Evolutionary conservation across 2,888 invertebrate genomes (phyloP).

Genomic region (Griposia aprilina): DNA sequence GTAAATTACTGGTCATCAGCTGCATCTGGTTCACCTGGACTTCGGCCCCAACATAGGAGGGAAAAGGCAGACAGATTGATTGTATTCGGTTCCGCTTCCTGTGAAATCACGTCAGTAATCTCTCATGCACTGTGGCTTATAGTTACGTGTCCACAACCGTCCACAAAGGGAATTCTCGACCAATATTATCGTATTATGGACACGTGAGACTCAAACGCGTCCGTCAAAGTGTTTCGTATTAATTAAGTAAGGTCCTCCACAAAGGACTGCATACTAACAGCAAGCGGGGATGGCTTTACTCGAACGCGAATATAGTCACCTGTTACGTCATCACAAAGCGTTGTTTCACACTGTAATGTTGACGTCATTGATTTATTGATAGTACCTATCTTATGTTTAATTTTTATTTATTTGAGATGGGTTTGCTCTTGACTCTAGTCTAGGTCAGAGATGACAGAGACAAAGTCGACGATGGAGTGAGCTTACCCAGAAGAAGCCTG

Average conservation of each 20-base stretch:
- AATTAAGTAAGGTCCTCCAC: constrained; percentile 41
- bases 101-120: not conserved
- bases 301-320: not conserved
- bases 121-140: not conserved
- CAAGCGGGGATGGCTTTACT: not conserved
- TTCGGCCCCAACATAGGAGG: not conserved
- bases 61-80: not conserved
- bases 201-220: constrained; percentile 15
- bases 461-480: too few species aligned
- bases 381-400: too few species aligned
- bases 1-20: not conserved
- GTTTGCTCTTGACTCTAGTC: too few species aligned
- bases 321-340: constrained; percentile 5
- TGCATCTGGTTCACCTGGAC: not conserved
- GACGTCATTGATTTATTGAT: not conserved
- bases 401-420: too few species aligned
- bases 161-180: constrained; percentile 17
- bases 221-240: constrained; percentile 40
- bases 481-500: too few species aligned
- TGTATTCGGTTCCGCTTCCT: not conserved
- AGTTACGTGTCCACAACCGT: not conserved
- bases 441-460: too few species aligned
- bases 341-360: not conserved
- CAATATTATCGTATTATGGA: constrained; percentile 43
- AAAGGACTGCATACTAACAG: constrained; percentile 34